Base-by-base conservation (phyloP, 2,888 invertebrate species). In the Hyalella azteca region DNA sequence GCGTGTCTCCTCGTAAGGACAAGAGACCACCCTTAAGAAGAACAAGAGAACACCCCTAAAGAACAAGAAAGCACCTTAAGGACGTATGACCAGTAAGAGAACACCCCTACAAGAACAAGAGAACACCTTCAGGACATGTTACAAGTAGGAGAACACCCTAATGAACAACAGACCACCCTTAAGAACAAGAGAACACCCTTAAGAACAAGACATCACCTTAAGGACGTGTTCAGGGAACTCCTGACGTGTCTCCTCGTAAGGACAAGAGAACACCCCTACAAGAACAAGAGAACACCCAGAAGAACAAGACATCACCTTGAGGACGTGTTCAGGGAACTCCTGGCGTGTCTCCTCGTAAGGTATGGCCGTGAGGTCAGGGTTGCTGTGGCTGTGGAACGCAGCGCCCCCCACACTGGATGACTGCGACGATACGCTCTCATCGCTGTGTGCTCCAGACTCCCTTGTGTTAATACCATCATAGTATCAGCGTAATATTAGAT, bases 221-320 rank as follows among this genome's bases (percentile, higher is more conserved):
- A 99, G 91, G 45, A 98, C 98, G 89, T 98, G 97, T 88, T 98
- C 98, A 3, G 98, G 97, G 88, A 93, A 95, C 88, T 96, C 95
- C 78, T 93, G 91, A 86, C 93, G 91, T 86, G 94, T 15, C 45
- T 15, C 7, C 45, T 15, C 15, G 7, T 7, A 45, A 15, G 45
- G 15, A 45, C 45, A 15, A 7, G 7, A 45, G 45, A 45, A 15
- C 45, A 7, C 45, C 45, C 45, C 45, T 11, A 3, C 41, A 32
- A 13, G 22, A 2, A 73, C 73, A n/a, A 45, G 48, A 77, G 15
- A 45, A 19, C 19, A 19, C 77, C 41, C 32, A 2, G 15, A 19
- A 77, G 48, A 1, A 2, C 22, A 50, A n/a, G 22, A 2, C 9
- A 77, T 4, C 29, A 83, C 84, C 90, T 98, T 98, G 73, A 99